phyloP scores from a whole-genome alignment of 2,888 invertebrate genomes.

The Drosophila colorata region DNA sequence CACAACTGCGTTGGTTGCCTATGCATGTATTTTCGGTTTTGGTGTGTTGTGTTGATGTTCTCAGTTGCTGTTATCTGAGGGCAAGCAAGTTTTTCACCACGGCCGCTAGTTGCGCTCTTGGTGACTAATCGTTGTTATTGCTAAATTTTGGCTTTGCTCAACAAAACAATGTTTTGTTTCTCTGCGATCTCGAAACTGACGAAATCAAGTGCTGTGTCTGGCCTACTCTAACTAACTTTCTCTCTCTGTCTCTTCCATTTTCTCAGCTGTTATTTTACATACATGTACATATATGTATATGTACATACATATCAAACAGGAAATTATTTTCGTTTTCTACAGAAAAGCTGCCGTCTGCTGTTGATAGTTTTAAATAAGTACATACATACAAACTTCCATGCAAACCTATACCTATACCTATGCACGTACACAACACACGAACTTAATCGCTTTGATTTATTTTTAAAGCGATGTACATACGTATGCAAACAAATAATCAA shows the following conservation, averaged over 20 bases:
- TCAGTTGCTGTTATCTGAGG: slow-evolving; percentile 41
- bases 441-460: slow-evolving; percentile 12
- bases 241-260: slow-evolving; percentile 1
- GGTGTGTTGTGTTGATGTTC: slow-evolving; percentile 27
- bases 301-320: slow-evolving; percentile 54
- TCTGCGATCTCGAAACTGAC: slow-evolving; percentile 27
- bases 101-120: slow-evolving; percentile 23
- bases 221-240: slow-evolving; percentile 2
- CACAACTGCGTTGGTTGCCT: slow-evolving; percentile 1
- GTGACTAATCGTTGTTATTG: slow-evolving; percentile 58
- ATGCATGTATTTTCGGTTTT: slow-evolving; percentile 3
- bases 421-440: neutral
- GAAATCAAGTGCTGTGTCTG: slow-evolving; percentile 31
- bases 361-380: slow-evolving; percentile 16
- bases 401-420: neutral
- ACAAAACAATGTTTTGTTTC: slow-evolving; percentile 42
- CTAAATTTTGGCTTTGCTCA: slow-evolving; percentile 35
- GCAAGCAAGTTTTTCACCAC: slow-evolving; percentile 41
- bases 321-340: slow-evolving; percentile 67
- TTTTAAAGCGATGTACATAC: slow-evolving; percentile 4
- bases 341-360: slow-evolving; percentile 42
- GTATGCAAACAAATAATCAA: neutral
- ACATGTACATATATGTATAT: neutral
- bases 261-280: slow-evolving; percentile 36
- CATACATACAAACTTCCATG: neutral